Percentiles rank a stretch among this genome's conserved stretches.
These are phyloP conservation scores for Squalus acanthias DNA, from an alignment of 2,797 vertebrate genomes.

Conservation along the genomic window DNA sequence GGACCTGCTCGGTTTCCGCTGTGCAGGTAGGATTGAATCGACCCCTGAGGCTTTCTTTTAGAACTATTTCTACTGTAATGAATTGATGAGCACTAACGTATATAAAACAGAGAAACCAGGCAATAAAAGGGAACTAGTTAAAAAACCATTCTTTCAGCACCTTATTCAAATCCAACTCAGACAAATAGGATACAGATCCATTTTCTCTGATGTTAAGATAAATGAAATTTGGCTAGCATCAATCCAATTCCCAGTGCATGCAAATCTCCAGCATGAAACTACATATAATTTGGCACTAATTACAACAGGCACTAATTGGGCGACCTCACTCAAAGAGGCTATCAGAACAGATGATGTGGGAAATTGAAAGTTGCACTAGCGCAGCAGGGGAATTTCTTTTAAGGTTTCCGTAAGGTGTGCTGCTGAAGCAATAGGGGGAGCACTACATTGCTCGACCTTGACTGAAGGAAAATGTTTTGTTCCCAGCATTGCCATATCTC, in stretches of 20 bases:
- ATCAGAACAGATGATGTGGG: constrained; percentile 35
- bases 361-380: constrained; percentile 14
- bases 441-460: not conserved
- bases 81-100: not conserved
- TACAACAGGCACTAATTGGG: constrained; percentile 31
- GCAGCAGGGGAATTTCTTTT: constrained; percentile 25
- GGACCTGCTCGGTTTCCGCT: not conserved
- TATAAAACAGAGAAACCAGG: not conserved
- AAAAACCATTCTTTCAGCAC: not conserved
- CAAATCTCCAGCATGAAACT: constrained; percentile 12
- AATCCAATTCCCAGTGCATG: not conserved
- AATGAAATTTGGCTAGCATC: constrained; percentile 20
- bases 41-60: not conserved
- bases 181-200: not conserved
- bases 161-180: not conserved
- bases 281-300: constrained; percentile 30
- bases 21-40: not conserved
- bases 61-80: not conserved
- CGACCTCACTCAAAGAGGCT: constrained; percentile 19
- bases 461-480: not conserved
- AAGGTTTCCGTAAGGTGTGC: not conserved
- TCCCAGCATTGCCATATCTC: not conserved
- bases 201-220: not conserved
- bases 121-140: not conserved
- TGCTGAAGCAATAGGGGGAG: not conserved